Evolutionary conservation across 64 coral and sea anemone genomes (phyloP).

Genomic region (Montipora cactus): DNA sequence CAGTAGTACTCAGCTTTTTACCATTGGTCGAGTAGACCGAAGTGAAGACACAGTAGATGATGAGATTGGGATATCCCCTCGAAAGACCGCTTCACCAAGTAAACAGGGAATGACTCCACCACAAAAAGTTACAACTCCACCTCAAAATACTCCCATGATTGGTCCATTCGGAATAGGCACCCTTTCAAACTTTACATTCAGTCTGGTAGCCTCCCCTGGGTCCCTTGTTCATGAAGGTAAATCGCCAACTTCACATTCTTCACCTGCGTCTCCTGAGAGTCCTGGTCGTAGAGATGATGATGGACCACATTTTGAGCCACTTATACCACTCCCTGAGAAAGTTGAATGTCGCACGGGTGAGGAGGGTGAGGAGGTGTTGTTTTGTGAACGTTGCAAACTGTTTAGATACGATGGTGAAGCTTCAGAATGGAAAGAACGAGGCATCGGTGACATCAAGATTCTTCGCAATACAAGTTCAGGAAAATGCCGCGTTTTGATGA

Average conservation of each 20-base stretch:
- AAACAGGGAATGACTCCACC: neutral
- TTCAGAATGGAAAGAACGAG: slow-evolving; percentile 94
- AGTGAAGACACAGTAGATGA: slow-evolving; percentile 70
- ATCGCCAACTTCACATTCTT: slow-evolving; percentile 13
- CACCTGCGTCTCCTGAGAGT: slow-evolving; percentile 22
- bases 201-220: slow-evolving; percentile 18
- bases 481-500: slow-evolving; percentile 75
- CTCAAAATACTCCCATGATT: neutral
- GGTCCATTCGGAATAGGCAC: slow-evolving; percentile 40
- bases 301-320: slow-evolving; percentile 87
- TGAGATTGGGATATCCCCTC: slow-evolving; percentile 32
- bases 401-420: slow-evolving; percentile 71
- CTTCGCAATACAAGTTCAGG: slow-evolving; percentile 45
- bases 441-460: slow-evolving; percentile 89
- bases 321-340: slow-evolving; percentile 87
- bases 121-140: neutral
- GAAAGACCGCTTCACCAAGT: slow-evolving; percentile 69
- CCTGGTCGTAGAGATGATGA: slow-evolving; percentile 68
- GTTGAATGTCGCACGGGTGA: slow-evolving; percentile 82
- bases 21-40: slow-evolving; percentile 68
- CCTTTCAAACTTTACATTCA: slow-evolving; percentile 54
- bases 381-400: slow-evolving; percentile 79
- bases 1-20: slow-evolving; percentile 56
- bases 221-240: neutral
- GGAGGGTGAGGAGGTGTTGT: slow-evolving; percentile 77